Percentiles rank a stretch among this genome's conserved stretches.
phyloP scores from a whole-genome alignment of 64 coral and sea anemone genomes.

The Acropora tenuis region DNA sequence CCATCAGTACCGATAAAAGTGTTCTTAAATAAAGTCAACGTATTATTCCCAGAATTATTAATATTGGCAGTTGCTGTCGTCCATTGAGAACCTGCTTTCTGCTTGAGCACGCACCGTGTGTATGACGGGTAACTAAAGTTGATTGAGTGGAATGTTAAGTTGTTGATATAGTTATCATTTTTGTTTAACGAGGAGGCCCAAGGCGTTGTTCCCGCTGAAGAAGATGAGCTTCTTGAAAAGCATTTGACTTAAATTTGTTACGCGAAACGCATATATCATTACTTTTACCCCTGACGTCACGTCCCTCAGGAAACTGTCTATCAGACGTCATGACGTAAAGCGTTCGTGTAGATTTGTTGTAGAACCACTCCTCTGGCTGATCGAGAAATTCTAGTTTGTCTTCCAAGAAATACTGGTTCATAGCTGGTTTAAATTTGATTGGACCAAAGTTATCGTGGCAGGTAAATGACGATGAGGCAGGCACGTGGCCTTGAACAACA shows the following conservation, averaged over 20 bases:
- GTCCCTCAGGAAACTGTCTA: constrained; percentile 32
- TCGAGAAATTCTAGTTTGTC: constrained; percentile 84
- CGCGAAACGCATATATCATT: constrained; percentile 69
- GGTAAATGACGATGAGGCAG: constrained; percentile 30
- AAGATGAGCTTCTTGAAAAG: constrained; percentile 37
- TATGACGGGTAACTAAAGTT: constrained; percentile 54
- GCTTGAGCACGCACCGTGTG: constrained; percentile 36
- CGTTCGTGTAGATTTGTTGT: constrained; percentile 41
- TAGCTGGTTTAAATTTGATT: constrained; percentile 53
- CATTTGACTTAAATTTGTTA: constrained; percentile 28
- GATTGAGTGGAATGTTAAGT: constrained; percentile 41
- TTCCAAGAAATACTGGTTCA: constrained; percentile 82
- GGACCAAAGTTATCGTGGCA: constrained; percentile 74
- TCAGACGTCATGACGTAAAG: constrained; percentile 70
- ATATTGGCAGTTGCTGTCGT: constrained; percentile 26
- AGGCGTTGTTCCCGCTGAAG: constrained; percentile 41
- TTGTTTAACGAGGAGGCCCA: neutral
- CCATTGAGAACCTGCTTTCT: constrained; percentile 22
- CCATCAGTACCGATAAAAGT: constrained; percentile 90
- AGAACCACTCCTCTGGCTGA: constrained; percentile 80
- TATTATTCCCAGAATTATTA: neutral
- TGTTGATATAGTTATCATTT: constrained; percentile 1
- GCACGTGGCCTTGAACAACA: constrained; percentile 30
- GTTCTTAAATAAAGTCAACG: constrained; percentile 57
- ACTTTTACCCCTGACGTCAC: constrained; percentile 59